Evolutionary conservation across 2,797 vertebrate genomes (phyloP).

Genomic region (Karalla daura): DNA sequence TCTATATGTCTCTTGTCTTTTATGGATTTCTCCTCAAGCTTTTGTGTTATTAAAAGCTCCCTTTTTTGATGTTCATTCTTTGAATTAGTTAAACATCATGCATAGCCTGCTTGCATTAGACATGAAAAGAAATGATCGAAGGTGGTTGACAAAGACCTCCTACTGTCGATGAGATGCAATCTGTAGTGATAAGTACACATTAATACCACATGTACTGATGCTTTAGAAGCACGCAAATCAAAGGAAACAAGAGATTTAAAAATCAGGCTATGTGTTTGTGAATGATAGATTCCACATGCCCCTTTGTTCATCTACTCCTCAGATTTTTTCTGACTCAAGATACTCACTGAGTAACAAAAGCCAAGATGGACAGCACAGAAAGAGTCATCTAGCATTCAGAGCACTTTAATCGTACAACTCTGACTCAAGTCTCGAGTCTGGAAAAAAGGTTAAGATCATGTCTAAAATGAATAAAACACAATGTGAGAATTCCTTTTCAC

Average conservation of each 20-base stretch:
- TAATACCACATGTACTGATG: background rate
- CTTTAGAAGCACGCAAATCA: background rate
- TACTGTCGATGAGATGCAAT: background rate
- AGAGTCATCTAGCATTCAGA: background rate
- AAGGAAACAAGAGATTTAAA: background rate
- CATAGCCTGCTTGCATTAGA: background rate
- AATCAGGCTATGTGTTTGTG: background rate
- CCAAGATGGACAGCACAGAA: background rate
- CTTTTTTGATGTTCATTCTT: too few species aligned
- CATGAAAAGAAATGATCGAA: background rate
- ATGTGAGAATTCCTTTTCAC: too few species aligned
- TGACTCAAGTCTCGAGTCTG: too few species aligned
- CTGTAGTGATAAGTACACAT: background rate
- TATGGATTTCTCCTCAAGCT: too few species aligned
- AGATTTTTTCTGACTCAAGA: slow-evolving; percentile 6
- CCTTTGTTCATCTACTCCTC: background rate
- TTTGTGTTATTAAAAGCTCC: too few species aligned
- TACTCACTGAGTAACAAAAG: background rate
- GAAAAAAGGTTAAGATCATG: too few species aligned
- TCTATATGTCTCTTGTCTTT: too few species aligned
- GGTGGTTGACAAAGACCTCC: background rate
- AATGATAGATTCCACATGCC: background rate
- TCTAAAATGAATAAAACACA: too few species aligned
- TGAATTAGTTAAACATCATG: too few species aligned
- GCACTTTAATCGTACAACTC: background rate